A percentile compares a stretch with the other conserved stretches of the same genome.
These are phyloP conservation scores for Coturnix japonica DNA, from an alignment of 2,113 vertebrate genomes.

Conservation along the genomic window DNA sequence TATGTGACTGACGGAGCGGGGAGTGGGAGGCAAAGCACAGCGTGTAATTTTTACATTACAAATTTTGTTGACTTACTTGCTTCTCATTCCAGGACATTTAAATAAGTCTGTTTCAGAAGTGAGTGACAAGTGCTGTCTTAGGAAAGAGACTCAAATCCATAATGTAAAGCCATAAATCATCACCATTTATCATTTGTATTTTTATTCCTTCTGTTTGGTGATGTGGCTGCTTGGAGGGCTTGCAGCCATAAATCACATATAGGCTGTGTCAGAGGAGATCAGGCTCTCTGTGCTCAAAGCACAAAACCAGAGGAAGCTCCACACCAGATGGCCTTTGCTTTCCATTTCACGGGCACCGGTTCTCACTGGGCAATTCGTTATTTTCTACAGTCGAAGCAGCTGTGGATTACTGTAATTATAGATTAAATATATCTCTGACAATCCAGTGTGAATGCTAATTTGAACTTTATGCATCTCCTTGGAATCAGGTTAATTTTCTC, in stretches of 20 bases:
- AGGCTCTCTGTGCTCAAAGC: neutral
- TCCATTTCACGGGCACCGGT: slow-evolving; percentile 18
- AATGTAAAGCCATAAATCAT: neutral
- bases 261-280: neutral
- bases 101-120: neutral
- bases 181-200: neutral
- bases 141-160: neutral
- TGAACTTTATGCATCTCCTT: slow-evolving; percentile 60
- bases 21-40: neutral
- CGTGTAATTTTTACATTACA: neutral
- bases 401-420: slow-evolving; percentile 73
- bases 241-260: neutral
- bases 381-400: slow-evolving; percentile 63
- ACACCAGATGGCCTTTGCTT: slow-evolving; percentile 36
- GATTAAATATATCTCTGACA: slow-evolving; percentile 58
- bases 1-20: neutral
- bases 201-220: neutral
- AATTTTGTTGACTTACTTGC: neutral
- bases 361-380: slow-evolving; percentile 58
- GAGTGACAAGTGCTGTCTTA: neutral
- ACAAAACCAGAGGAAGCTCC: neutral
- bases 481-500: slow-evolving; percentile 62
- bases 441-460: slow-evolving; percentile 61
- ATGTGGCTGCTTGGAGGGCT: neutral
- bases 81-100: neutral